These are phyloP conservation scores for Puntigrus tetrazona DNA, from an alignment of 2,113 vertebrate genomes.

Conservation along the genomic window DNA sequence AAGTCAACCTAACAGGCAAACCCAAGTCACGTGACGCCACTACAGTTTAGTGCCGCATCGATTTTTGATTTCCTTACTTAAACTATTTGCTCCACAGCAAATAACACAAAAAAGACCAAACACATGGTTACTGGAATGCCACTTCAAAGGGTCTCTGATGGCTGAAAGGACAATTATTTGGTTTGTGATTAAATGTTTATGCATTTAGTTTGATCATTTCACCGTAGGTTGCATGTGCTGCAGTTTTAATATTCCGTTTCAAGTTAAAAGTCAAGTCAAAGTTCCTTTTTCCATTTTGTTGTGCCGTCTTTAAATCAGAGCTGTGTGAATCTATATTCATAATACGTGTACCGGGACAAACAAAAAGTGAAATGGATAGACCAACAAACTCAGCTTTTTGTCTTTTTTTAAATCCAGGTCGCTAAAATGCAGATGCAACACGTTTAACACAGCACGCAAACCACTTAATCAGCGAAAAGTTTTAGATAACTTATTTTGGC, in stretches of 20 bases:
- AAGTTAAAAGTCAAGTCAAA: background rate
- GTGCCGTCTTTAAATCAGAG: background rate
- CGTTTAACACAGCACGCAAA: background rate
- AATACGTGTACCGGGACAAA: background rate
- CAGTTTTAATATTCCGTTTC: background rate
- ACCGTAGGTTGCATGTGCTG: background rate
- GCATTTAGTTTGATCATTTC: background rate
- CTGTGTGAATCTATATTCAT: background rate
- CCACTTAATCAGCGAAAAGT: background rate
- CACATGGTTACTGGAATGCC: background rate
- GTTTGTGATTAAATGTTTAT: background rate
- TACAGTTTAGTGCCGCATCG: constrained; percentile 43
- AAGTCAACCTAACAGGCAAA: constrained; percentile 55
- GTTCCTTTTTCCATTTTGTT: background rate
- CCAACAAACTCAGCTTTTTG: background rate
- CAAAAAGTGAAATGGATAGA: background rate
- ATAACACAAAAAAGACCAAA: constrained; percentile 13
- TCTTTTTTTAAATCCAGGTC: background rate
- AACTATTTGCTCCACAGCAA: constrained; percentile 29
- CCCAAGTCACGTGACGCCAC: constrained; percentile 12
- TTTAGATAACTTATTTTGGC: background rate
- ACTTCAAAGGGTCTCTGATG: background rate
- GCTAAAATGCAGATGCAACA: background rate
- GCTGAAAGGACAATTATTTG: background rate
- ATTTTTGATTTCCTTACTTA: constrained; percentile 40